Evolutionary conservation across 2,888 invertebrate species (phyloP), one percentile per base, ranked within the genome.

Genomic region (Yponomeuta cagnagella): DNA sequence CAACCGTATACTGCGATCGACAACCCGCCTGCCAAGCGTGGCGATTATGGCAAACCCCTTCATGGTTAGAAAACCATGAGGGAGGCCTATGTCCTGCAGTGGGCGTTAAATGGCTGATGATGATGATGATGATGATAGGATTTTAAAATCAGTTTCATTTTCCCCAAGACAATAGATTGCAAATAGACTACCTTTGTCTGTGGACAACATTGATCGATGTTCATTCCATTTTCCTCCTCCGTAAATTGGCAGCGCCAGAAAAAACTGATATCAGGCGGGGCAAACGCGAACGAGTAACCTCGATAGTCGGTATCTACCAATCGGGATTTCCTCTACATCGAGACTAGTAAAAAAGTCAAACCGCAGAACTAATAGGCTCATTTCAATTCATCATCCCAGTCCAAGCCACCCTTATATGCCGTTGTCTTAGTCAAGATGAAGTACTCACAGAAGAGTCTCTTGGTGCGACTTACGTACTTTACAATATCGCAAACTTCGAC

Each of bases 391-490:
- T 33, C 10, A 30, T 65, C 65, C 31, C 30, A 33, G 65, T 2
- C 4, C 65, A 31, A 33, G 65, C 23, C 33, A 33, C 65, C 65
- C 65, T 30, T 31, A 31, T 30, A 31, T 12, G 65, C 30, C 2
- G 12, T 10, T 10, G 30, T 33, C 65, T 33, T 65, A 23, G 6
- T 4, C 65, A 31, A 15, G 4, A 64, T 30, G 80, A 81, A 83
- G 15, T 58, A 58, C 15, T 15, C 1, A 58, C 52, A 58, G 52
- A 58, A 58, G 52, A 58, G 5, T 58, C 12, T 12, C 52, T 58
- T 15, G 43, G 9, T 43, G 43, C 43, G 0, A 5, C 37, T 37
- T 37, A 37, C 4, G 37, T 23, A 23, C 23, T 23, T 23, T 23
- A 23, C 23, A 23, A 23, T 23, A 23, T 23, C 23, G 23, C 23